These are phyloP conservation scores for Pocillopora grandis DNA, from an alignment of 92 coral and sea anemone species.

Conservation along the genomic window DNA sequence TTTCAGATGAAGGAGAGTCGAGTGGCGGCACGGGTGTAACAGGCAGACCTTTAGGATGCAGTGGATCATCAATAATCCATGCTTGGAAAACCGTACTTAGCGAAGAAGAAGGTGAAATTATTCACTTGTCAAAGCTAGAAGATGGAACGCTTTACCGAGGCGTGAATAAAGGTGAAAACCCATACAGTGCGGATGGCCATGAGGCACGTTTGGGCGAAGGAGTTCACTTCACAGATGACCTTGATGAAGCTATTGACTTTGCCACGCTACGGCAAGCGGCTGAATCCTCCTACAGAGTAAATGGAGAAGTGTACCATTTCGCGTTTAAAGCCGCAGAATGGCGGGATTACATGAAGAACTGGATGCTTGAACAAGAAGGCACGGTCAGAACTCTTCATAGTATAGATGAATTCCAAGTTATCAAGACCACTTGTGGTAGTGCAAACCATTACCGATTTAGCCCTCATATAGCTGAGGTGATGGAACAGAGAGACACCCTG, in stretches of 20 bases:
- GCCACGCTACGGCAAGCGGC: neutral
- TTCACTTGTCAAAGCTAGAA: no score
- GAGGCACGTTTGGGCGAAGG: neutral
- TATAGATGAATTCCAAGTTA: neutral
- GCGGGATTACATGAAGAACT: neutral
- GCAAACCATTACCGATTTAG: neutral
- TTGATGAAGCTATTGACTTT: neutral
- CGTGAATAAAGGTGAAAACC: neutral
- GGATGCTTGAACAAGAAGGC: neutral
- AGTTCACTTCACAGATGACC: neutral
- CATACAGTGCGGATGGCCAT: neutral
- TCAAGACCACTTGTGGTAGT: neutral
- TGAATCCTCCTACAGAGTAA: no score
- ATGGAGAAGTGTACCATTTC: neutral
- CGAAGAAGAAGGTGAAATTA: neutral
- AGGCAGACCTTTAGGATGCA: no score
- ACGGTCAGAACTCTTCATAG: neutral
- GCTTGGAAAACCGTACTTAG: neutral
- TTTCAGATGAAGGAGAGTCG: no score
- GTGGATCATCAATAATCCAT: no score
- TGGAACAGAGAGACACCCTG: neutral
- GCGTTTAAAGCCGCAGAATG: neutral
- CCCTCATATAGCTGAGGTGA: neutral
- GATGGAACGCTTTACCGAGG: neutral
- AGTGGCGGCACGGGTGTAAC: no score